phyloP scores from a whole-genome alignment of 2,888 invertebrate genomes.

The Hemicrepidius hirtus region DNA sequence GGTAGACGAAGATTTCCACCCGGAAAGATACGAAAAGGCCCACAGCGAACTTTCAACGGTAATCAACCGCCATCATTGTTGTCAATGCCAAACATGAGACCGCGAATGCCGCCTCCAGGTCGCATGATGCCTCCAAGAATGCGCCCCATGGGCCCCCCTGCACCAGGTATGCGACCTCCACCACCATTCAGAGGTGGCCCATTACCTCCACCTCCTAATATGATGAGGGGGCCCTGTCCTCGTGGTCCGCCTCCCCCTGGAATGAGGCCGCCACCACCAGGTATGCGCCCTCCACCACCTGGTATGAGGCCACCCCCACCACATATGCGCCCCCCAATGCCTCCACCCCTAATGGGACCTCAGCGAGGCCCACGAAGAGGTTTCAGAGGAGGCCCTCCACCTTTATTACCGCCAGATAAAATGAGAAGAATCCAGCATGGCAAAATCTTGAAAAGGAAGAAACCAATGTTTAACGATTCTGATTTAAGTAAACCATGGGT shows the following conservation, averaged over 20 bases:
- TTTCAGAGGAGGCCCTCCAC: slow-evolving; percentile 57
- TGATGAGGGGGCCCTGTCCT: slow-evolving; percentile 40
- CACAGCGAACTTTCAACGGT: slow-evolving; percentile 58
- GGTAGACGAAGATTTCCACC: slow-evolving; percentile 52
- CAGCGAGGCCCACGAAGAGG: slow-evolving; percentile 50
- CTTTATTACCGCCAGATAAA: slow-evolving; percentile 49
- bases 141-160: slow-evolving; percentile 61
- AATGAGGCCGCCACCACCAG: slow-evolving; percentile 63
- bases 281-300: slow-evolving; percentile 63
- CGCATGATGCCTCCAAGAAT: slow-evolving; percentile 62
- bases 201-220: slow-evolving; percentile 50
- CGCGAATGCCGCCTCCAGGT: slow-evolving; percentile 59
- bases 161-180: slow-evolving; percentile 54
- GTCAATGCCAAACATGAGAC: slow-evolving; percentile 61
- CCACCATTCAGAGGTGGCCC: slow-evolving; percentile 56
- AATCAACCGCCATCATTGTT: slow-evolving; percentile 57
- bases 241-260: slow-evolving; percentile 62
- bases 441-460: slow-evolving; percentile 64
- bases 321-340: slow-evolving; percentile 56
- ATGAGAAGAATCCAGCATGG: slow-evolving; percentile 64
- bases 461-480: slow-evolving; percentile 60
- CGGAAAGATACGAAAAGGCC: slow-evolving; percentile 54
- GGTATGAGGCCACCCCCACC: slow-evolving; percentile 59
- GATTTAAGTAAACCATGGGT: slow-evolving; percentile 77
- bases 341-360: slow-evolving; percentile 59